A percentile compares a stretch with the other conserved stretches of the same genome.
phyloP scores from a whole-genome alignment of 2,113 vertebrate genomes.

The Melanostigma gelatinosum region DNA sequence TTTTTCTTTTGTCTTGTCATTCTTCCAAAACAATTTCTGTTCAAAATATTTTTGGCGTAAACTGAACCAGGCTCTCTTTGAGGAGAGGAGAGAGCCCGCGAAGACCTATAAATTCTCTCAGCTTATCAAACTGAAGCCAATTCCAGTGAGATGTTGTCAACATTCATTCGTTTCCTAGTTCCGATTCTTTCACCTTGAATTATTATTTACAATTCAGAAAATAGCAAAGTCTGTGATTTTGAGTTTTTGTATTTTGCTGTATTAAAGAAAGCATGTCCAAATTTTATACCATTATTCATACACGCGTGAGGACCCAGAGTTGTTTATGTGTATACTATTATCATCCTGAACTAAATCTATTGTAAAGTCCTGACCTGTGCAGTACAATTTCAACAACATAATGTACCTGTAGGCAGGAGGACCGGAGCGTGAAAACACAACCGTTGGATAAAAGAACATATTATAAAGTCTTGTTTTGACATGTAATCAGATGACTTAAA shows the following conservation, averaged over 20 bases:
- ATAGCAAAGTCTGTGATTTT: neutral
- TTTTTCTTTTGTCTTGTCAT: neutral
- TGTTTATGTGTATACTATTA: neutral
- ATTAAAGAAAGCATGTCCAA: neutral
- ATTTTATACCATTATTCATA: neutral
- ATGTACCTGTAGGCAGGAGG: neutral
- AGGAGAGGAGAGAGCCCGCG: neutral
- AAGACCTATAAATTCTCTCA: conserved; percentile 17
- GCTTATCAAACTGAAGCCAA: conserved; percentile 16
- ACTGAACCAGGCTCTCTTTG: neutral
- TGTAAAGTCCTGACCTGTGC: neutral
- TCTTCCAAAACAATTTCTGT: neutral
- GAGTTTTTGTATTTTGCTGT: neutral
- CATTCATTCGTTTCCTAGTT: neutral
- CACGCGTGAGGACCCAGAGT: neutral
- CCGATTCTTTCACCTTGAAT: conserved; percentile 4
- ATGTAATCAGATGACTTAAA: neutral
- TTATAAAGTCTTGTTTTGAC: neutral
- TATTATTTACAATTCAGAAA: conserved; percentile 4
- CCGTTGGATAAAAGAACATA: neutral
- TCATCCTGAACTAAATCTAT: neutral
- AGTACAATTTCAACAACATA: neutral
- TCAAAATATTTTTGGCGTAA: conserved; percentile 5
- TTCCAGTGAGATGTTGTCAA: conserved; percentile 26
- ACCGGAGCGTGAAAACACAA: neutral